Base-by-base conservation (phyloP, 2,797 vertebrate species). In the Labroides dimidiatus region DNA sequence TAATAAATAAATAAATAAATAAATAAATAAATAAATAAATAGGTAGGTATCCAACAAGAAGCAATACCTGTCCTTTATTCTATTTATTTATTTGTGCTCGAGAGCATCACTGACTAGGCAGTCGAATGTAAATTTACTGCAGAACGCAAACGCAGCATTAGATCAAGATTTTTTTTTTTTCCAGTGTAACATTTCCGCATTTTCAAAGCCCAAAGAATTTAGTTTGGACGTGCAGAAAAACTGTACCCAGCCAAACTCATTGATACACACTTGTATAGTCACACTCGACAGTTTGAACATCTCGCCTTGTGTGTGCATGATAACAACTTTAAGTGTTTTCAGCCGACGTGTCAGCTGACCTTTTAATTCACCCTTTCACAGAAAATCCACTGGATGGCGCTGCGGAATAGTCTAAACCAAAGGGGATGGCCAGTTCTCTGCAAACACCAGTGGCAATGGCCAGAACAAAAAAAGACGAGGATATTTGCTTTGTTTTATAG, bases 321-420 rank as follows among this genome's bases (percentile, higher is more conserved):
- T 16, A 21, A 52, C 4, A 64, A 37, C 11, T 5, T 4, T 23
- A 16, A 37, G 27, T 20, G 7, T 64, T 23, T 14, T 56, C 24
- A 15, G 4, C 15, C 50, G 16, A 17, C 43, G 4, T 6, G 2
- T 57, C 20, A 54, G 37, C 48, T 47, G 51, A 51, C 54, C 12
- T 1, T 19, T 20, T 11, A 30, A n/a, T 7, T 6, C 20, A 10
- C n/a, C 7, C 27, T 36, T 51, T 15, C 9, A 15, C 0, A 0
- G 4, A 13, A 11, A 16, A 5, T 0, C 67, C 89, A 56, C 66
- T n/a, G 79, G 82, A 66, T 79, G 87, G 68, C 58, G 75, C 51
- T 53, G 33, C n/a, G 45, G 41, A 70, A 65, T 1, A 69, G 55
- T 14, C 7, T 3, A 59, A 47, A 6, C 4, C 2, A 19, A 47